A percentile compares a stretch with the other conserved stretches of the same genome.
phyloP scores from a whole-genome alignment of 2,113 vertebrate genomes.

The Piprites chloris region DNA sequence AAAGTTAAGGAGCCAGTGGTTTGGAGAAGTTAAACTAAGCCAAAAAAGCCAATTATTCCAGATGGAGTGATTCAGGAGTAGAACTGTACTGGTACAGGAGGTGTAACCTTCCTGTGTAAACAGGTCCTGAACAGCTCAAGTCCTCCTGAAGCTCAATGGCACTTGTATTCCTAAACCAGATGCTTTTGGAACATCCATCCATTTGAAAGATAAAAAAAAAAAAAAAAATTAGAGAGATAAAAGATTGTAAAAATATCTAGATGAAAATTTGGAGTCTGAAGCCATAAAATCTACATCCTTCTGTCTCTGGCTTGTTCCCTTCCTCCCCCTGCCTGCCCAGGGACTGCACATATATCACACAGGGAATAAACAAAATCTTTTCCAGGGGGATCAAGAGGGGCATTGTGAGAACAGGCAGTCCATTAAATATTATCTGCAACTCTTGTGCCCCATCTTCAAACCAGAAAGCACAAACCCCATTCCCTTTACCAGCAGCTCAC shows the following conservation, averaged over 20 bases:
- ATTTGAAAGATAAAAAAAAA: background rate
- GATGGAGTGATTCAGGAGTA: background rate
- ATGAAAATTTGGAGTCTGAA: background rate
- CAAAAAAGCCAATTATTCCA: background rate
- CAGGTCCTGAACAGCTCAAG: background rate
- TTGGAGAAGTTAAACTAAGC: background rate
- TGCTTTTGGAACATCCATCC: background rate
- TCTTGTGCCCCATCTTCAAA: background rate
- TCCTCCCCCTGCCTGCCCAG: background rate
- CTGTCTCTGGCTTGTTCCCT: background rate
- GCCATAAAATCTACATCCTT: background rate
- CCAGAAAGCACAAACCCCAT: background rate
- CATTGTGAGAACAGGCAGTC: conserved; percentile 50
- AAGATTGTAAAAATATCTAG: background rate
- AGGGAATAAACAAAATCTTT: conserved; percentile 2
- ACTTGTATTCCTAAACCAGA: background rate
- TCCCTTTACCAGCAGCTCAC: conserved; percentile 17
- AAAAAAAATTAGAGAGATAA: background rate
- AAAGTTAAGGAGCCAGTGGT: background rate
- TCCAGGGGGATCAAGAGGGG: conserved; percentile 50
- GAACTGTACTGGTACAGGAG: background rate
- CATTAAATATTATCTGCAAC: conserved; percentile 47
- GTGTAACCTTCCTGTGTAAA: background rate
- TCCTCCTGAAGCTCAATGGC: background rate
- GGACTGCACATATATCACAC: background rate